Evolutionary conservation across 2,888 invertebrate genomes (phyloP).

Genomic region (Torymus auratus): DNA sequence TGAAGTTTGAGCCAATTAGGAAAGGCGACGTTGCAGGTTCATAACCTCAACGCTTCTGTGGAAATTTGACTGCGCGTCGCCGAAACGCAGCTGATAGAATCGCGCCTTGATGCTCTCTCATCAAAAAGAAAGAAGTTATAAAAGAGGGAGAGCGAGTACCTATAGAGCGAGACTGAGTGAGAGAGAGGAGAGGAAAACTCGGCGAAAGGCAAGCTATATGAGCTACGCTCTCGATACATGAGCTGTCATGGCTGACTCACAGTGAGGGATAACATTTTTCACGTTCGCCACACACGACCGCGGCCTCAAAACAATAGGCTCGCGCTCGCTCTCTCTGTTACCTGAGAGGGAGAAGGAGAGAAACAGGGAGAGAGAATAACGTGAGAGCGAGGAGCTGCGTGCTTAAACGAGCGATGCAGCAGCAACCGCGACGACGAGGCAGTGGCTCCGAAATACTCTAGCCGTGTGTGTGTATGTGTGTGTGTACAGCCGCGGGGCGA

Average conservation of each 20-base stretch:
- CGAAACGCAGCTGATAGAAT: conserved; percentile 10
- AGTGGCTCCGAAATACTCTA: background rate
- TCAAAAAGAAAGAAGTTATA: conserved; percentile 4
- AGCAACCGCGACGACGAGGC: conserved; percentile 8
- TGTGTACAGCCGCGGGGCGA: no score
- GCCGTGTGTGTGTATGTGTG: no score
- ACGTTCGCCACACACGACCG: conserved; percentile 10
- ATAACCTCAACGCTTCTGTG: no score
- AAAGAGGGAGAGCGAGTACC: background rate
- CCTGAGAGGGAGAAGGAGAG: conserved; percentile 64
- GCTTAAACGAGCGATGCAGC: conserved; percentile 31
- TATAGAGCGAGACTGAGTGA: background rate
- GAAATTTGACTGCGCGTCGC: background rate
- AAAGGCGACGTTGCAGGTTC: no score
- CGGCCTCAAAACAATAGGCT: conserved; percentile 46
- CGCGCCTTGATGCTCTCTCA: conserved; percentile 27
- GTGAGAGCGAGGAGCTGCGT: background rate
- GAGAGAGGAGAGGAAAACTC: conserved; percentile 43
- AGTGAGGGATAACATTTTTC: conserved; percentile 56
- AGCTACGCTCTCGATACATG: conserved; percentile 33
- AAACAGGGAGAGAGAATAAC: conserved; percentile 60
- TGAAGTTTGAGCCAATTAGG: no score
- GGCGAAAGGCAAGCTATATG: conserved; percentile 44
- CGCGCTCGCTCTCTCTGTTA: background rate
- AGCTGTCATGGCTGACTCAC: conserved; percentile 74